Base-by-base conservation (phyloP, 2,797 vertebrate species). In the Rhinoraja longicauda region DNA sequence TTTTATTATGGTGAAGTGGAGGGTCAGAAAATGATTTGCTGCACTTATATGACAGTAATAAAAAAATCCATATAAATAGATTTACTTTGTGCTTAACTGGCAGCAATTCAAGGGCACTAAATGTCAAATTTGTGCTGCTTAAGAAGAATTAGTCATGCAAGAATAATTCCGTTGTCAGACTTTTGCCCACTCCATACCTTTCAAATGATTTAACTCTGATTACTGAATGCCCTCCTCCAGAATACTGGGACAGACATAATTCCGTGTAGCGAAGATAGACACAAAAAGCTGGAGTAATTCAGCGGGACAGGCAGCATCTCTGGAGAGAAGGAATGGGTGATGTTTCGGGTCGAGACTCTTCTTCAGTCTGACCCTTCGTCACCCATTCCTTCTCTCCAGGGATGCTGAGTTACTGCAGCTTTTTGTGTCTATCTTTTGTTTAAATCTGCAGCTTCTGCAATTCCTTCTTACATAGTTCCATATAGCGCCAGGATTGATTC, bases 161-260 rank as follows among this genome's bases (percentile, higher is more conserved):
- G 84, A 88, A 88, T 67, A 88, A 88, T 88, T 88, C 84, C 64
- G n/a, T 67, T 62, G 13, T 88, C 84, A 88, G 84, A 67, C 84
- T 67, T 19, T 88, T 67, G 62, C 84, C 84, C 84, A 88, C 84
- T 64, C 62, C 59, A 88, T 88, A 88, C 59, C 84, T 88, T 36
- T 32, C 59, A 64, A 88, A 67, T 88, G 84, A 88, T 88, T 36
- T 88, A 64, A 88, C 84, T 67, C 59, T 36, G n/a, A 88, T 67
- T 88, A 88, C n/a, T 36, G 15, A 36, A 67, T 21, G 84, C 36
- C 59, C 17, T 88, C 84, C 67, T 88, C 29, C 84, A 64, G 32
- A 36, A 64, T 59, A 21, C n/a, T 88, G 84, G 15, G n/a, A 21
- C 59, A 36, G n/a, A 88, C n/a, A 17, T 19, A 36, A 84, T 21